Base-by-base conservation (phyloP, 2,888 invertebrate species). In the Stramonita haemastoma region DNA sequence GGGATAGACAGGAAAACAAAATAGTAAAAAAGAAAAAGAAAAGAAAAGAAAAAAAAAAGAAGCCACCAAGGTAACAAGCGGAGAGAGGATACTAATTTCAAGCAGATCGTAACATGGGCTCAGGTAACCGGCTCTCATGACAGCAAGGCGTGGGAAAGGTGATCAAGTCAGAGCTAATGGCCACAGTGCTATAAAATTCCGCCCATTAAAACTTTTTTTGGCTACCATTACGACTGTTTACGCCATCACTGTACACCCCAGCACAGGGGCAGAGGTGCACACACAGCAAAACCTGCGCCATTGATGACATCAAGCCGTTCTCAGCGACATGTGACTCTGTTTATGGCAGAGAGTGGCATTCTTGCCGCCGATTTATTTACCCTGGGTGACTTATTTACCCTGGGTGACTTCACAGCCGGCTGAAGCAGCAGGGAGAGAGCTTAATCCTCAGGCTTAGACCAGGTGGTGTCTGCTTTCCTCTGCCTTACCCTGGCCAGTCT, bases 371-470 rank as follows among this genome's bases (percentile, higher is more conserved):
- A 26, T 83, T 83, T 83, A 83, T 36, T 26, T 26, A 36, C 46
- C 36, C 81, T 29, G 29, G 26, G 81, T 26, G 22, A 83, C 46
- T 83, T 83, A 83, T 36, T 26, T 26, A 36, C 46, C 36, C 81
- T 29, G 29, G 26, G 81, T 26, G 22, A 83, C 46, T 83, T 83
- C 22, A 15, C 26, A 6, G 13, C 36, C 36, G 8, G 22, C 36
- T 83, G 29, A 83, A 26, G 36, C 73, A 29, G 81, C 6, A 0
- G 81, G 36, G 36, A 6, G 66, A 66, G 46, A 11, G 22, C 81
- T 46, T 83, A 83, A 83, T 83, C 81, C 81, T 22, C 46, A 22
- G 81, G 46, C 36, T 83, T 83, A 83, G 46, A 36, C 36, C 36
- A 22, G 81, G 26, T 36, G 36, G 81, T 22, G 36, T 83, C 81